Evolutionary conservation across 2,888 invertebrate species (phyloP).

Genomic region (Drosophila multiciliata): DNA sequence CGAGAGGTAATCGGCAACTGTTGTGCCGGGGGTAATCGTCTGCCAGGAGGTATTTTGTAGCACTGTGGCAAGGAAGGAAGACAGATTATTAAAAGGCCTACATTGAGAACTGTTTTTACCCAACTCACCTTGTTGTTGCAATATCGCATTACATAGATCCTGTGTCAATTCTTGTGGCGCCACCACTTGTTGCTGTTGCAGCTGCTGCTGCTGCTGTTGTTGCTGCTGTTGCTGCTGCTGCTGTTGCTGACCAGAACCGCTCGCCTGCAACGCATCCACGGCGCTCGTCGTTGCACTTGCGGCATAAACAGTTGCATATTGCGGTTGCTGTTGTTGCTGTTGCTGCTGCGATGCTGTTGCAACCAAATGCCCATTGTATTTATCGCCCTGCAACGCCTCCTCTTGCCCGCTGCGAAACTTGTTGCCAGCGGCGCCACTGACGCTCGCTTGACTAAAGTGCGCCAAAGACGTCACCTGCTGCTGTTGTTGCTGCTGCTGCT

Average conservation of each 20-base stretch:
- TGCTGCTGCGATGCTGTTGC: conserved; percentile 65
- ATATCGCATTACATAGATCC: conserved; percentile 85
- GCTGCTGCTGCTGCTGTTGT: conserved; percentile 68
- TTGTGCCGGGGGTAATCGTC: conserved; percentile 88
- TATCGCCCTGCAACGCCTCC: conserved; percentile 84
- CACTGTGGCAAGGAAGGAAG: conserved; percentile 54
- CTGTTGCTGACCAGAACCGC: conserved; percentile 62
- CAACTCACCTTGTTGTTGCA: conserved; percentile 83
- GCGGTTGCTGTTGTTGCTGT: conserved; percentile 73
- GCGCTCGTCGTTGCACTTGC: conserved; percentile 56
- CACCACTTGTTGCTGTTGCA: conserved; percentile 78
- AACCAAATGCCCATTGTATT: conserved; percentile 86
- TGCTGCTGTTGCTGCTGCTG: conserved; percentile 59
- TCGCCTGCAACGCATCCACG: conserved; percentile 65
- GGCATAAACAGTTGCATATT: conserved; percentile 81
- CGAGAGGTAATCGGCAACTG: conserved; percentile 93
- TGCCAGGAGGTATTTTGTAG: conserved; percentile 85
- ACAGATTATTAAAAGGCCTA: background rate
- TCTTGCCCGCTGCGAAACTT: conserved; percentile 87
- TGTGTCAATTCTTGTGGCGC: conserved; percentile 84
- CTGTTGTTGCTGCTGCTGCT: conserved; percentile 74
- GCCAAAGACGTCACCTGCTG: conserved; percentile 80
- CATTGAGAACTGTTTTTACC: no score
- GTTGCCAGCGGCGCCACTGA: conserved; percentile 45
- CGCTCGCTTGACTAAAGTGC: conserved; percentile 87